Evolutionary conservation across 1,140 invertebrate species (phyloP), one percentile per base, ranked within the genome.

Genomic region (Cydia strobilella): DNA sequence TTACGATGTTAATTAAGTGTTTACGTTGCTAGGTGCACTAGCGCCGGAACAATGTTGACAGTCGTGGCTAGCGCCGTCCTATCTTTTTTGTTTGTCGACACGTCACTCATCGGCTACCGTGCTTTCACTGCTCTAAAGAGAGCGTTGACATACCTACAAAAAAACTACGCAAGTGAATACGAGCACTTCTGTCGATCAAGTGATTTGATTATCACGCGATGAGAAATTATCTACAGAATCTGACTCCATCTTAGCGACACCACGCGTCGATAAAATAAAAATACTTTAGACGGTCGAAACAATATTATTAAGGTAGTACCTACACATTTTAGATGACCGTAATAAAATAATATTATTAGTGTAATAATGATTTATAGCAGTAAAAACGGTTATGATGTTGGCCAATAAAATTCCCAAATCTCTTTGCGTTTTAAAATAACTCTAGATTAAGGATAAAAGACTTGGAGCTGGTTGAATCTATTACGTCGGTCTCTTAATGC

Each of bases 1-100:
- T 90, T 90, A 91, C 84, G 83, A 86, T 87, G 89, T 86, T 91
- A 91, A 93, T 91, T 91, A 91, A 91, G 88, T 90, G 82, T 85
- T 85, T 86, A 82, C 77, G 75, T 78, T 78, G 73, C 74, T 77
- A 72, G 75, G 45, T 73, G 75, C 48, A 75, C 76, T 82, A 74
- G 74, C 74, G 76, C 74, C 71, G 74, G 39, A 63, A 51, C 54
- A 74, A 65, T 82, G 79, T 82, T 84, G 81, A 84, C 79, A 78
- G 69, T 79, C 72, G 66, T 62, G 51, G 74, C 75, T 39, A 71
- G 71, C 39, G 62, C 66, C 69, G 69, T 51, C 31, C 62, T 18
- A 12, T 23, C 45, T 78, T 73, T 76, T 83, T 80, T 80, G 75
- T 82, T 79, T 77, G 76, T 77, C 72, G 77, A 76, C 65, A 82